Evolutionary conservation across 2,113 vertebrate species (phyloP).

Genomic region (Dipodomys ordii): DNA sequence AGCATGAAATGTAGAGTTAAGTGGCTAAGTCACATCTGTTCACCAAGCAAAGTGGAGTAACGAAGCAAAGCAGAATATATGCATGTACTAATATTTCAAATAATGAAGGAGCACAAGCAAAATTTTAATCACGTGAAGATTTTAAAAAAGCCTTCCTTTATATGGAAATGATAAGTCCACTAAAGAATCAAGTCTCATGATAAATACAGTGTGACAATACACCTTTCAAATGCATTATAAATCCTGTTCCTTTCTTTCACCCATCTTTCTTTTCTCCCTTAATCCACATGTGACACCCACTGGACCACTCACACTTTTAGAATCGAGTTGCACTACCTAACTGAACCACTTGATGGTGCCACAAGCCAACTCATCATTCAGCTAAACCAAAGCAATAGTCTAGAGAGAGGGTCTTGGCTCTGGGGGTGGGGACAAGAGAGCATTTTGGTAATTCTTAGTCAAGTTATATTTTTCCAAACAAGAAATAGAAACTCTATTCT

Average conservation of each 20-base stretch:
- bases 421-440: too few relatives aligned
- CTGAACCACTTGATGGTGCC: slow-evolving; percentile 73
- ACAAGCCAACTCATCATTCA: slow-evolving; percentile 48
- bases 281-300: not conserved
- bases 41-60: not conserved
- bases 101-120: not conserved
- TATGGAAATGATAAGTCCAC: not conserved
- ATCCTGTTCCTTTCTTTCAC: not conserved
- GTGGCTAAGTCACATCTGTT: not conserved
- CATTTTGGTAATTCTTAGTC: not conserved
- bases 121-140: not conserved
- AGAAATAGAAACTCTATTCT: slow-evolving; percentile 17
- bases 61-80: not conserved
- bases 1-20: not conserved
- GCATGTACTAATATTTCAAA: not conserved
- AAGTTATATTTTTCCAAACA: not conserved
- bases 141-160: not conserved
- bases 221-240: not conserved
- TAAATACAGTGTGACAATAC: not conserved
- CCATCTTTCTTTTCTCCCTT: not conserved
- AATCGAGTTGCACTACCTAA: slow-evolving; percentile 56
- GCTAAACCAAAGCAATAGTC: not conserved
- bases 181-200: not conserved
- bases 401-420: too few relatives aligned
- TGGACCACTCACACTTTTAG: not conserved